A percentile compares a stretch with the other conserved stretches of the same genome.
Evolutionary conservation across 2,797 vertebrate genomes (phyloP).

Genomic region (Lithobates sylvaticus): DNA sequence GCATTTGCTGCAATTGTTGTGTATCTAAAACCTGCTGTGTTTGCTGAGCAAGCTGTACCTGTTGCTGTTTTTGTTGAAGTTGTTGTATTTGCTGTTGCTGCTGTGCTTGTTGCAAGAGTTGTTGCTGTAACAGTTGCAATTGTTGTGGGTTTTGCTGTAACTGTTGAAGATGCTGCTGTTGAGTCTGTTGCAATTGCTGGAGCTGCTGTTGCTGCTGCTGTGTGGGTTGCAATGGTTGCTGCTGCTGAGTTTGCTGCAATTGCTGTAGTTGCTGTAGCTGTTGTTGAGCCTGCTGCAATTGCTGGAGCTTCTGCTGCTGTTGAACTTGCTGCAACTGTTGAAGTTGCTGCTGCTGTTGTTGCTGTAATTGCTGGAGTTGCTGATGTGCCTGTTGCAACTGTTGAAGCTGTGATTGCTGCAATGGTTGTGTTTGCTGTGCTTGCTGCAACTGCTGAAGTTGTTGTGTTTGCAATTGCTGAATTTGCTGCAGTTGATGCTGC

Average conservation of each 20-base stretch:
- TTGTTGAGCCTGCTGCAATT: slow-evolving; percentile 16
- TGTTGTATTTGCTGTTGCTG: slow-evolving; percentile 24
- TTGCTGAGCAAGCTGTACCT: neutral
- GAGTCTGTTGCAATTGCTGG: neutral
- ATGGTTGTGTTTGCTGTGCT: slow-evolving; percentile 65
- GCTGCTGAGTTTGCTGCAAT: slow-evolving; percentile 24
- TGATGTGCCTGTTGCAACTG: slow-evolving; percentile 63
- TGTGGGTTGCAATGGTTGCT: neutral
- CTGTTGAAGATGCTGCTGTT: slow-evolving; percentile 34
- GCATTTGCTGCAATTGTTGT: slow-evolving; percentile 18
- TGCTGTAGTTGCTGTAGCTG: slow-evolving; percentile 38
- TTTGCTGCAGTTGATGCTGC: slow-evolving; percentile 54
- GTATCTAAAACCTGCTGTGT: slow-evolving; percentile 1
- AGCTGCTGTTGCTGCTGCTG: slow-evolving; percentile 13
- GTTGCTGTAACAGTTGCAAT: neutral
- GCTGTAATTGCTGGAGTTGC: neutral
- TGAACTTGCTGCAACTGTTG: slow-evolving; percentile 24
- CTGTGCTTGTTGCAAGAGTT: slow-evolving; percentile 9
- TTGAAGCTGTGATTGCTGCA: slow-evolving; percentile 71
- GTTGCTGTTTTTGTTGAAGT: neutral
- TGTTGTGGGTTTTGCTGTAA: slow-evolving; percentile 26
- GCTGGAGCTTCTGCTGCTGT: slow-evolving; percentile 25
- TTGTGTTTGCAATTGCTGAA: neutral
- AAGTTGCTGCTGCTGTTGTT: slow-evolving; percentile 40
- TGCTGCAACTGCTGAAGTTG: slow-evolving; percentile 54